Base-by-base conservation (phyloP, 2,113 vertebrate genomes). In the Cyanoderma ruficeps region DNA sequence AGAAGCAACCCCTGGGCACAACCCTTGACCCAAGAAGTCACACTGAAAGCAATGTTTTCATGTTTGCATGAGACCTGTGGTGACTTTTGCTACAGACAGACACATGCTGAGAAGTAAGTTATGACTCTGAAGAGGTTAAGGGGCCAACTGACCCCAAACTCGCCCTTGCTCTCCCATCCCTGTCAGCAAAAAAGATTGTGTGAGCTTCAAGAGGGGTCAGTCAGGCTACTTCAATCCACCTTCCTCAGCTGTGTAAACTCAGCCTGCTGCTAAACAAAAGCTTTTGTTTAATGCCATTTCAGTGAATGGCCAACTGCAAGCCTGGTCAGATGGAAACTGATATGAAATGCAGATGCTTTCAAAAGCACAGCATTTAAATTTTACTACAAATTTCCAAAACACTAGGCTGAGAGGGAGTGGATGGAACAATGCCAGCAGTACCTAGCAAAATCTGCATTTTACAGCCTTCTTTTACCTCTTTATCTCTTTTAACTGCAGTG, bases 191-290 rank as follows among this genome's bases (percentile, higher is more conserved):
- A 88, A 72, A 80, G 57, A 53, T 24, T 57, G 63, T 49, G 67
- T 80, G 83, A 89, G 71, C 46, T 91, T 94, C 80, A 55, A 39
- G 72, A 87, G n/a, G 21, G 64, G 52, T 91, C 77, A 93, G 23
- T 55, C 69, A 94, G 86, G 44, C 91, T 83, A 20, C 79, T 95
- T 94, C 72, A 86, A 92, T 61, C 86, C 83, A 89, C 77, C 60
- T 91, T 83, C 76, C 82, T 93, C 95, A 95, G 80, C 89, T 95
- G 89, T 94, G 93, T 91, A 96, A 52, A 83, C 91, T 94, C 72
- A 74, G 68, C 21, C 67, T 60, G 24, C 77, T 81, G 78, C 56
- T 76, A n/a, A 95, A 96, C 93, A 94, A 92, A 95, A 91, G 89
- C 94, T 49, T 97, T 96, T 96, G 87, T 95, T 93, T 92, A 63